Percentiles rank a stretch among this genome's conserved stretches.
Conservation (phyloP, 1,140 invertebrate genomes). For the Caenorhabditis inopinata region DNA sequence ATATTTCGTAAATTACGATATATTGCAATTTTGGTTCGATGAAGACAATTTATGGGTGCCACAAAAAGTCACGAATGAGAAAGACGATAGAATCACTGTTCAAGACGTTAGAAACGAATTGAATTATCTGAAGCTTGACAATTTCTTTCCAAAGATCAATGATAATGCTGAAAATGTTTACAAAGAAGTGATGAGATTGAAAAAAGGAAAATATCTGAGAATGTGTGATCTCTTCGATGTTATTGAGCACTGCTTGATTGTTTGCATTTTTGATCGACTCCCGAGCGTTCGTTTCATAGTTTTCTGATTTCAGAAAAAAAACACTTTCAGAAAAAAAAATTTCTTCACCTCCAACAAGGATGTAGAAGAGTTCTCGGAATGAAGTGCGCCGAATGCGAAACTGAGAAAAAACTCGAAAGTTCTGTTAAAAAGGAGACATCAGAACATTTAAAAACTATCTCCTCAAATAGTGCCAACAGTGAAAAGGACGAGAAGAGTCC, state of each 20-base stretch:
- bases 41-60: too few relatives aligned
- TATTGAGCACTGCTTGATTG: slow-evolving; percentile 72
- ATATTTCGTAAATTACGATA: too few relatives aligned
- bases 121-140: background rate
- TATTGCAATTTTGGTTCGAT: too few relatives aligned
- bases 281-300: slow-evolving; percentile 66
- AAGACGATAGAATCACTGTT: background rate
- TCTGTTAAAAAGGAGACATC: too few relatives aligned
- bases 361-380: background rate
- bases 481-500: too few relatives aligned
- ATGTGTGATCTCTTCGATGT: slow-evolving; percentile 76
- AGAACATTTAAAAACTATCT: too few relatives aligned
- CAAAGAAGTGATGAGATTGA: background rate
- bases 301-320: too few relatives aligned
- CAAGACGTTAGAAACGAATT: background rate
- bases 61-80: background rate
- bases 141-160: background rate
- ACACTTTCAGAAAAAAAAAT: background rate
- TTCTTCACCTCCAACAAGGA: background rate
- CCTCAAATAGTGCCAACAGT: too few relatives aligned
- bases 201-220: slow-evolving; percentile 72
- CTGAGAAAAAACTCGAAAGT: too few relatives aligned
- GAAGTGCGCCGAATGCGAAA: background rate
- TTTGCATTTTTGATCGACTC: slow-evolving; percentile 74
- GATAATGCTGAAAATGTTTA: background rate